Percentiles rank a stretch among this genome's conserved stretches.
Evolutionary conservation across 2,888 invertebrate species (phyloP).

Genomic region (Ditylenchus weischeri): DNA sequence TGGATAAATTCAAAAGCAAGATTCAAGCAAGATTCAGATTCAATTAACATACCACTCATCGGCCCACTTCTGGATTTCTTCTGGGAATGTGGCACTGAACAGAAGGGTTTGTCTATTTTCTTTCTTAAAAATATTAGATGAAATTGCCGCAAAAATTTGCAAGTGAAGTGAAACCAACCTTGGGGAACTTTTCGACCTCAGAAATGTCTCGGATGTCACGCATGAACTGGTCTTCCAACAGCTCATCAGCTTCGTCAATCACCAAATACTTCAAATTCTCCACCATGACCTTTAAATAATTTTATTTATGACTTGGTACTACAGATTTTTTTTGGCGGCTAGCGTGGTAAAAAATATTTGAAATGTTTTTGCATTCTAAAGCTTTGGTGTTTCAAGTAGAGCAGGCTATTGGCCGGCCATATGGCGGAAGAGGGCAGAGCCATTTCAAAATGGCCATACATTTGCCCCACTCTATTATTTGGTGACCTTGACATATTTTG

Average conservation of each 20-base stretch:
- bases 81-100: slow-evolving; percentile 47
- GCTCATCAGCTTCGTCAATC: slow-evolving; percentile 77
- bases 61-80: slow-evolving; percentile 27
- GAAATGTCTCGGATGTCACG: slow-evolving; percentile 27
- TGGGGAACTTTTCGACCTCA: slow-evolving; percentile 23
- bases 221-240: slow-evolving; percentile 68
- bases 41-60: slow-evolving; percentile 16
- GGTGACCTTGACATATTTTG: background rate
- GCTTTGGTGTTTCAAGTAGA: background rate
- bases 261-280: slow-evolving; percentile 65
- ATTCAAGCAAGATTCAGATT: background rate
- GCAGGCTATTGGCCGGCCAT: too few relatives aligned
- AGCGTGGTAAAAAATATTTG: background rate
- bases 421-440: too few relatives aligned
- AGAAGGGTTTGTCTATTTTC: slow-evolving; percentile 47
- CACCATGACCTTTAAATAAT: slow-evolving; percentile 14
- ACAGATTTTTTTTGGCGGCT: background rate
- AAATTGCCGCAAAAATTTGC: background rate
- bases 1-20: background rate
- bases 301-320: background rate
- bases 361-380: background rate
- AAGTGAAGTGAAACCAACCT: slow-evolving; percentile 22
- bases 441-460: too few relatives aligned
- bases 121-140: slow-evolving; percentile 29
- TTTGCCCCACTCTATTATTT: background rate